These are phyloP conservation scores for Trichacis sp. DNA, from an alignment of 2,888 invertebrate species.

Conservation along the genomic window DNA sequence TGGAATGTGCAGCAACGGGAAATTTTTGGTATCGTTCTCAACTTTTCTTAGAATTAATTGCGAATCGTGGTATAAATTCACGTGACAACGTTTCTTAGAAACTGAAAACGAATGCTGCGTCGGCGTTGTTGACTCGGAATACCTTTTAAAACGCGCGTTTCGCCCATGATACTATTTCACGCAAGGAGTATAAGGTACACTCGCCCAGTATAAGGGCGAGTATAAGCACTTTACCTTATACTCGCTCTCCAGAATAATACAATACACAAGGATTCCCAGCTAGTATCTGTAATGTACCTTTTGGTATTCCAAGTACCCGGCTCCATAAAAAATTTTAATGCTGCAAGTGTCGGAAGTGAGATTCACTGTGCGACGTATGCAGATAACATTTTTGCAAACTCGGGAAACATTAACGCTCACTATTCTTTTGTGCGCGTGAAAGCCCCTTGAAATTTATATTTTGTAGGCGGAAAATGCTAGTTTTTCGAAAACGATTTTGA, in stretches of 20 bases:
- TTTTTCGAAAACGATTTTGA: too few species aligned
- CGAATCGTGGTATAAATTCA: neutral
- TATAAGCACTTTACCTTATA: constrained; percentile 57
- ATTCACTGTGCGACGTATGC: neutral
- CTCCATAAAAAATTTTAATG: constrained; percentile 17
- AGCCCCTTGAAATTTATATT: too few species aligned
- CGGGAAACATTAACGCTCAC: neutral
- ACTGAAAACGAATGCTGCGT: constrained; percentile 8
- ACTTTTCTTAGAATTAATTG: neutral
- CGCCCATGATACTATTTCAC: constrained; percentile 52
- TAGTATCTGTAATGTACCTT: constrained; percentile 27
- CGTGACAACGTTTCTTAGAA: neutral
- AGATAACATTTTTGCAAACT: neutral
- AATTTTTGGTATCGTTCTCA: too few species aligned
- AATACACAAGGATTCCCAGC: constrained; percentile 32
- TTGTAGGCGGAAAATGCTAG: too few species aligned
- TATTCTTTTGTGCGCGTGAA: too few species aligned
- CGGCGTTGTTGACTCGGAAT: constrained; percentile 47
- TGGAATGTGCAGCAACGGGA: too few species aligned
- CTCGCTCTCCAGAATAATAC: constrained; percentile 44
- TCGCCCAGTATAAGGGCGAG: constrained; percentile 53
- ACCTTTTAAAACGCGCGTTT: constrained; percentile 47
- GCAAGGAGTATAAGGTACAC: constrained; percentile 50
- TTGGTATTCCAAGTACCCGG: constrained; percentile 25
- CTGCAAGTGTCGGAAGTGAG: constrained; percentile 13